Percentiles rank a stretch among this genome's conserved stretches.
Conservation (phyloP, 2,797 vertebrate species). For the Myotis vivesi region DNA sequence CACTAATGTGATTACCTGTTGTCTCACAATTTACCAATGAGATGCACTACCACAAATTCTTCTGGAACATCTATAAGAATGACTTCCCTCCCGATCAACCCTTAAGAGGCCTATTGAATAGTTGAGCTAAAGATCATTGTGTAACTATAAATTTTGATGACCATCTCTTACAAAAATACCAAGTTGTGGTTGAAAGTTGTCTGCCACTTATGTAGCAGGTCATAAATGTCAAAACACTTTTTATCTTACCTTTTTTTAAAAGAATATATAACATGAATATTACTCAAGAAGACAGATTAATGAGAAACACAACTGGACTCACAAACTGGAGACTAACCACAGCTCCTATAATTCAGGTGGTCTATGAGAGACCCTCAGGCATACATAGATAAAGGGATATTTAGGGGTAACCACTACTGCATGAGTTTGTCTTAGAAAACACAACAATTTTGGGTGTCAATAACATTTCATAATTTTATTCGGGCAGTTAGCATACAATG, state of each 20-base stretch:
- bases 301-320: not conserved
- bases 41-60: not conserved
- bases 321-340: not conserved
- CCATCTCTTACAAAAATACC: not conserved
- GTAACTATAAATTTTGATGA: not conserved
- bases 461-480: not conserved
- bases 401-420: not conserved
- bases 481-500: too few species aligned
- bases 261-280: not conserved
- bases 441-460: not conserved
- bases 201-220: not conserved
- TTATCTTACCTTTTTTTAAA: not conserved
- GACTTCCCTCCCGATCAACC: not conserved
- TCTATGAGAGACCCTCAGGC: not conserved
- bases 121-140: not conserved
- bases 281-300: not conserved
- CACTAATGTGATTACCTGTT: not conserved
- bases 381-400: not conserved
- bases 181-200: not conserved
- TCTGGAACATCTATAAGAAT: not conserved
- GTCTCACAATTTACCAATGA: not conserved
- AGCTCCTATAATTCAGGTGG: not conserved
- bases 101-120: not conserved
- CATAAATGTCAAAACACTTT: not conserved
- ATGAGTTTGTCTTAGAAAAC: not conserved